Evolutionary conservation across 1,140 invertebrate genomes (phyloP).

Genomic region (Sinella curviseta): DNA sequence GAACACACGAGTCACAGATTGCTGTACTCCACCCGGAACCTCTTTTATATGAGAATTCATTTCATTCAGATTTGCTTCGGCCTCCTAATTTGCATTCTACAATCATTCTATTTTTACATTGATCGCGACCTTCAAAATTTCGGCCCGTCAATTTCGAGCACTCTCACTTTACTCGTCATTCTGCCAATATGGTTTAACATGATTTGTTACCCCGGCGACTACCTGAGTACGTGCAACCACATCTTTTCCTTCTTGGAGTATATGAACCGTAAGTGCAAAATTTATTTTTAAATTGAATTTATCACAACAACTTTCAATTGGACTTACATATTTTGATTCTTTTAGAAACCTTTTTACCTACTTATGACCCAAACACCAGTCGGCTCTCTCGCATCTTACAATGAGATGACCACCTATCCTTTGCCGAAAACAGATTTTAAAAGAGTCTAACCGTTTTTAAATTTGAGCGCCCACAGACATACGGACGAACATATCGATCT

Average conservation of each 20-base stretch:
- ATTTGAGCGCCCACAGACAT: no score
- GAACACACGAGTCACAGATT: neutral
- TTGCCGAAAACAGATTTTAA: no score
- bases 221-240: neutral
- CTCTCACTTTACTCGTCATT: neutral
- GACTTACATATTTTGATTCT: neutral
- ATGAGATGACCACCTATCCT: no score
- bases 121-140: neutral
- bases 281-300: neutral
- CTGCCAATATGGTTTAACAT: neutral
- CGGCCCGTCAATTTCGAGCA: neutral
- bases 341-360: neutral
- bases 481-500: no score
- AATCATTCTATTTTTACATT: neutral
- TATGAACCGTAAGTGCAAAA: neutral
- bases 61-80: neutral
- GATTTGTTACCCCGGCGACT: neutral
- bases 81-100: neutral
- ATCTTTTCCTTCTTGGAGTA: neutral
- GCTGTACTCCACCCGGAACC: neutral
- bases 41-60: neutral
- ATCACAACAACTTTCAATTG: neutral
- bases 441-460: no score
- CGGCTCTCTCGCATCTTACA: no score
- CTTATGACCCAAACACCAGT: neutral